These are phyloP conservation scores for Dryoscopus gambensis DNA, from an alignment of 2,113 vertebrate species.

Conservation along the genomic window DNA sequence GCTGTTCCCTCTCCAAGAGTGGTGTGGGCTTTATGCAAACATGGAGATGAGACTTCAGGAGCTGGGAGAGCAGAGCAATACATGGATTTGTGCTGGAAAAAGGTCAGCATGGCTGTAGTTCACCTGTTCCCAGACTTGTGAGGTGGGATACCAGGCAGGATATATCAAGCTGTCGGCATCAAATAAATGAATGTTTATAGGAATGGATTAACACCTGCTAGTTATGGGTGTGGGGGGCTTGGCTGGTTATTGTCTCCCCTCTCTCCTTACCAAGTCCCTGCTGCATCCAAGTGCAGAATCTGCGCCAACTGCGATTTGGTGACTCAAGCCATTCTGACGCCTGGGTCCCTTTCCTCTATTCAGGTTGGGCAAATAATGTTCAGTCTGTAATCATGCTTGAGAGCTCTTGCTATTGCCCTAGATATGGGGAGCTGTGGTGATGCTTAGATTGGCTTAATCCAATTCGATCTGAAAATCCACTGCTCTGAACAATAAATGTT, in stretches of 20 bases:
- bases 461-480: neutral
- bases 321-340: neutral
- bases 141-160: neutral
- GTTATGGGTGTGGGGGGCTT: rapidly evolving
- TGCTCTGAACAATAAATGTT: neutral
- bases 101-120: neutral
- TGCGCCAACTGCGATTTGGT: rapidly evolving
- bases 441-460: neutral
- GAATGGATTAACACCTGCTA: neutral
- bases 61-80: neutral
- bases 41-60: neutral
- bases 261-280: neutral
- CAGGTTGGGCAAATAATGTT: neutral
- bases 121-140: neutral
- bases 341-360: neutral
- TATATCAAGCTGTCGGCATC: neutral
- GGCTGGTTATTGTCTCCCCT: neutral
- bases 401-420: neutral
- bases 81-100: neutral
- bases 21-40: neutral
- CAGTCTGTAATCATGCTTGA: neutral
- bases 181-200: neutral
- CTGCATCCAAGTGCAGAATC: neutral
- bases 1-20: neutral
- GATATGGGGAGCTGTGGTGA: neutral